Evolutionary conservation across 2,797 vertebrate species (phyloP), one percentile per base, ranked within the genome.

Genomic region (Hypotaenidia okinawae): DNA sequence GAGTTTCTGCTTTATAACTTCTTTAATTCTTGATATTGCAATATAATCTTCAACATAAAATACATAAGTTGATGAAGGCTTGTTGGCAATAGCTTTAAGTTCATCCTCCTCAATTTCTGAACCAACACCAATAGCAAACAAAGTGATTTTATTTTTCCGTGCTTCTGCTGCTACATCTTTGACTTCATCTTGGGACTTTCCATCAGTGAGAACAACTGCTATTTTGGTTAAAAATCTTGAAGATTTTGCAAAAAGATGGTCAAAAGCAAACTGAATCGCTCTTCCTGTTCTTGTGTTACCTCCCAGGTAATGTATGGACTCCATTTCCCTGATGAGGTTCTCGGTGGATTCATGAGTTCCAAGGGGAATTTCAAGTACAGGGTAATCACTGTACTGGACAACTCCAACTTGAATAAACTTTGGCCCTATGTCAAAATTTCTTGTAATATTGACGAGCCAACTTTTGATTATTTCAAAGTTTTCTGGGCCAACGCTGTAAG

Each of bases 31-130:
- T 95, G 99, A 98, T 96, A 99, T 99, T 77, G 98, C 99, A 96
- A 98, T 99, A 95, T 99, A 99, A 96, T 99, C 99, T 97, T 99
- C 98, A 73, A 99, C 99, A 84, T 99, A 99, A 96, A 99, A 99
- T 47, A 99, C 99, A 0, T 99, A 99, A 3, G 99, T 99, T 39
- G 99, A 99, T 33, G 98, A 98, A 19, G 99, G 99, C 84, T 99
- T 99, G 98, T 99, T 99, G 70, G 99, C 99, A 93, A 99, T 99
- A 80, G 98, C 98, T 94, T 95, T 98, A 84, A 99, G 97, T 97
- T 99, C 98, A 9, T 96, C 96, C n/a, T 98, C 98, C 95, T 99
- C 99, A 33, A 98, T 99, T 97, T 98, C 98, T 33, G 98, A 97
- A 70, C 99, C 99, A 93, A 99, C 99, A 24, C 99, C 99, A 73